These are phyloP conservation scores for Stictocephala bisonia DNA, from an alignment of 2,888 invertebrate species.

Conservation along the genomic window DNA sequence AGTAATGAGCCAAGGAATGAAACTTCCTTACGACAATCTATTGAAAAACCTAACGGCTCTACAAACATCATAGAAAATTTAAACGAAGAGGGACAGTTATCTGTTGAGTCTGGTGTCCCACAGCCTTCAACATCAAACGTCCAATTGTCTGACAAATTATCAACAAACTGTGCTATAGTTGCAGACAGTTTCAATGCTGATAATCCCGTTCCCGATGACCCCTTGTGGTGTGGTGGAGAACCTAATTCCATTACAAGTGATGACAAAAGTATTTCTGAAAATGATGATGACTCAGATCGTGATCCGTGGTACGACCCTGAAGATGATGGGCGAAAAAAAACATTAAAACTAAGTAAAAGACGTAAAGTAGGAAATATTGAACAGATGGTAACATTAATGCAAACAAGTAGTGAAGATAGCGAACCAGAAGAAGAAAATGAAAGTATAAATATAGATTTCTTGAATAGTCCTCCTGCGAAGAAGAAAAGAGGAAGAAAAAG, in stretches of 20 bases:
- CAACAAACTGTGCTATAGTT: not conserved
- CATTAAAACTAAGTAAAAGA: not conserved
- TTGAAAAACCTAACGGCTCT: not conserved
- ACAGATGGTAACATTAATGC: not conserved
- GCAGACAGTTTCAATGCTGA: slow-evolving; percentile 4
- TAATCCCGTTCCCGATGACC: not conserved
- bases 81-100: not conserved
- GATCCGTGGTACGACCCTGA: slow-evolving; percentile 10
- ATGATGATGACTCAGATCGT: slow-evolving; percentile 1
- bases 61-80: not conserved
- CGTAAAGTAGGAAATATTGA: slow-evolving; percentile 14
- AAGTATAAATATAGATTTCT: slow-evolving; percentile 23
- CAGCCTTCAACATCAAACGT: not conserved
- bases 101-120: not conserved
- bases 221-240: not conserved
- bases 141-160: not conserved
- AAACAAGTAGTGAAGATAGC: slow-evolving; percentile 2
- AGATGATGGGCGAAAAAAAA: not conserved
- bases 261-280: not conserved
- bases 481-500: slow-evolving; percentile 25
- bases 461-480: not conserved
- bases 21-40: not conserved
- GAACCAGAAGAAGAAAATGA: slow-evolving; percentile 9
- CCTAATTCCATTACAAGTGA: not conserved
- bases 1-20: not conserved